Percentiles rank a stretch among this genome's conserved stretches.
These are phyloP conservation scores for Leptinotarsa texana DNA, from an alignment of 1,140 invertebrate genomes.

Conservation along the genomic window DNA sequence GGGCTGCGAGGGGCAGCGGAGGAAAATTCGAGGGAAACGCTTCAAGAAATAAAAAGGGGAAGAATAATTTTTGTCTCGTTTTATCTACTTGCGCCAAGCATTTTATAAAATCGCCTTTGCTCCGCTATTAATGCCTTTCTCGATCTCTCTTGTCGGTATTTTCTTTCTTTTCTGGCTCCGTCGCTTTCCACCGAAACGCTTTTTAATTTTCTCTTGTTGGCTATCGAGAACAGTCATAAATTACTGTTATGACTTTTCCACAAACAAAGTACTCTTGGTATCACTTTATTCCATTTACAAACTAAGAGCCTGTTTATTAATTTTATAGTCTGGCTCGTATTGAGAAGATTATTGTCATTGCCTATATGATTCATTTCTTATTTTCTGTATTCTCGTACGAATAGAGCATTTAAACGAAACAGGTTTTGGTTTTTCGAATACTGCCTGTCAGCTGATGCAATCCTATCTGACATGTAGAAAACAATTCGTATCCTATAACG, in stretches of 20 bases:
- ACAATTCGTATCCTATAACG: too few species aligned
- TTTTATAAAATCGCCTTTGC: constrained; percentile 46
- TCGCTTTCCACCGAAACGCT: constrained; percentile 25
- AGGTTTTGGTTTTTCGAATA: too few species aligned
- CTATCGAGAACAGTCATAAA: constrained; percentile 36
- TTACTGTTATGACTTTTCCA: constrained; percentile 33
- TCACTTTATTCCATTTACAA: constrained; percentile 27
- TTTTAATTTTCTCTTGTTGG: constrained; percentile 37
- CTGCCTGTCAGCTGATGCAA: too few species aligned
- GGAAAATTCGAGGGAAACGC: constrained; percentile 28
- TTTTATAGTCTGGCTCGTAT: constrained; percentile 9
- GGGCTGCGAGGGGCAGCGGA: constrained; percentile 18
- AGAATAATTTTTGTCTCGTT: constrained; percentile 49
- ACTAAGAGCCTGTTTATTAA: constrained; percentile 15
- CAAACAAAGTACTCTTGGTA: constrained; percentile 32
- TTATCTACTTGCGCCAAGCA: constrained; percentile 45
- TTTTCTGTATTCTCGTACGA: too few species aligned
- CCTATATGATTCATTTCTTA: neutral
- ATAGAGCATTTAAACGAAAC: too few species aligned
- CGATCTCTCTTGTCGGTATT: constrained; percentile 37
- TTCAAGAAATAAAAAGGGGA: constrained; percentile 47
- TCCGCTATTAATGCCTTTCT: constrained; percentile 39
- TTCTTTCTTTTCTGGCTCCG: constrained; percentile 30
- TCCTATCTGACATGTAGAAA: too few species aligned
- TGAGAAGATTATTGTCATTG: neutral